Conservation (phyloP, 1,140 invertebrate genomes). For the Hylaeus volcanicus region DNA sequence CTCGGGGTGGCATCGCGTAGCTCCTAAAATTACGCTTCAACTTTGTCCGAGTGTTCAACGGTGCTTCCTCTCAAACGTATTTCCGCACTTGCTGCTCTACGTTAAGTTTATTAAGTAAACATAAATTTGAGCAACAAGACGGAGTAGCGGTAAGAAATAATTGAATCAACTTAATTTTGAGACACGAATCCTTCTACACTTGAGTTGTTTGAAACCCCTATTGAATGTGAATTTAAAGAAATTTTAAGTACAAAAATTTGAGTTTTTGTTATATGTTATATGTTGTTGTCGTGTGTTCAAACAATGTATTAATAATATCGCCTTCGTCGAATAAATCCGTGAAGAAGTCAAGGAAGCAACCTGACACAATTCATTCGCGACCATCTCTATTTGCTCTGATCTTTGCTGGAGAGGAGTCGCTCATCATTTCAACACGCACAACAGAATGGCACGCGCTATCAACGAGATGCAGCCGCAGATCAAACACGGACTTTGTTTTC, state of each 20-base stretch:
- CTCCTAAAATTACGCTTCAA: conserved; percentile 36
- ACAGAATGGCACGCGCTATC: conserved; percentile 14
- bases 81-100: conserved; percentile 15
- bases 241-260: no score
- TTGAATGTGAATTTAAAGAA: no score
- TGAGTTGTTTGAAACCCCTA: no score
- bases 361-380: background rate
- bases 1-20: conserved; percentile 49
- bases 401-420: no score
- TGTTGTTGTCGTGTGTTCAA: no score
- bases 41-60: conserved; percentile 23
- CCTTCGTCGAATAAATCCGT: no score
- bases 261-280: no score
- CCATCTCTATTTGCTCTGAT: background rate
- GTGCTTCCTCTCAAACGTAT: conserved; percentile 17
- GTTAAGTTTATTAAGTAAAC: conserved; percentile 52
- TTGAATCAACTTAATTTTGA: conserved; percentile 3
- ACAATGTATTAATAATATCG: no score
- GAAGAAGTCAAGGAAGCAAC: background rate
- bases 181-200: no score
- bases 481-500: background rate
- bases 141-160: conserved; percentile 21
- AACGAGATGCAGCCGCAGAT: conserved; percentile 20
- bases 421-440: background rate
- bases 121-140: conserved; percentile 29